Evolutionary conservation across 1,140 invertebrate genomes (phyloP).

Genomic region (Pemphigus obesinymphae): DNA sequence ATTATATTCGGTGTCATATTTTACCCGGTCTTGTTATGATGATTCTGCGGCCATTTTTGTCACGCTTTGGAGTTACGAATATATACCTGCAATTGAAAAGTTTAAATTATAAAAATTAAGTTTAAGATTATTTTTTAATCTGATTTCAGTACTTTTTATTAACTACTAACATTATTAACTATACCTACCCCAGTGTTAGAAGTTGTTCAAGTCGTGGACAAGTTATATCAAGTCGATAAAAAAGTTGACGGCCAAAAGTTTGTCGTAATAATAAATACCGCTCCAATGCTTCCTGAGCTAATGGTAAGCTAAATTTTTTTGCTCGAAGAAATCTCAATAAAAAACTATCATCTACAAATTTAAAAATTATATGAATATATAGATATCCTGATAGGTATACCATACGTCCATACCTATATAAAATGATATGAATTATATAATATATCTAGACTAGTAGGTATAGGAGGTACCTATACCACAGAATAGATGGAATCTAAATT

Average conservation of each 20-base stretch:
- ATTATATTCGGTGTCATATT: background rate
- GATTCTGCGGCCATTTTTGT: slow-evolving; percentile 68
- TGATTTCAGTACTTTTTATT: background rate
- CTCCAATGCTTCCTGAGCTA: slow-evolving; percentile 74
- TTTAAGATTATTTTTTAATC: background rate
- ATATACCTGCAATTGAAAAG: slow-evolving; percentile 57
- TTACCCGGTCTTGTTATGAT: slow-evolving; percentile 72
- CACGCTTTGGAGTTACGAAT: slow-evolving; percentile 73
- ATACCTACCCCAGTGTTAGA: slow-evolving; percentile 62
- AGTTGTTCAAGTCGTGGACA: slow-evolving; percentile 67
- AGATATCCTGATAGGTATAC: too few relatives aligned
- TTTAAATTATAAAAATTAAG: slow-evolving; percentile 19
- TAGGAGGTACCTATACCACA: too few relatives aligned
- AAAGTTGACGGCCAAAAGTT: slow-evolving; percentile 58
- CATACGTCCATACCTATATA: too few relatives aligned
- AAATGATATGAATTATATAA: too few relatives aligned
- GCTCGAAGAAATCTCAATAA: slow-evolving; percentile 72
- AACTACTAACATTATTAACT: background rate
- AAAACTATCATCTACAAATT: slow-evolving; percentile 64
- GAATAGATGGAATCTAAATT: too few relatives aligned
- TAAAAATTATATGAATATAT: too few relatives aligned
- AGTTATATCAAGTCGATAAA: slow-evolving; percentile 66
- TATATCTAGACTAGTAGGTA: too few relatives aligned
- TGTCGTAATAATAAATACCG: slow-evolving; percentile 75
- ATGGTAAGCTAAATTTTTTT: slow-evolving; percentile 76